Evolutionary conservation across 2,797 vertebrate genomes (phyloP).

Genomic region (Mus minutoides): DNA sequence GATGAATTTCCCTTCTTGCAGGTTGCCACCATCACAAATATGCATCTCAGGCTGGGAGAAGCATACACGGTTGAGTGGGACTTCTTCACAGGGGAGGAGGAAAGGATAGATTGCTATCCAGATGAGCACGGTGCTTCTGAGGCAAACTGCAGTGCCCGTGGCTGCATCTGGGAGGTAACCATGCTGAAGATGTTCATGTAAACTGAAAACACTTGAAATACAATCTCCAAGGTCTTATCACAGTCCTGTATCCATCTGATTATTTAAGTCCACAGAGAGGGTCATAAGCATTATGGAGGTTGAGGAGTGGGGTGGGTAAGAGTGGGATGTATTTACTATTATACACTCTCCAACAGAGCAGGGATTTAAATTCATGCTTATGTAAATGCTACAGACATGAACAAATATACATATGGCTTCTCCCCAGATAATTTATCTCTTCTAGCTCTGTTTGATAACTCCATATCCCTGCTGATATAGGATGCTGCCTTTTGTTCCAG

Average conservation of each 20-base stretch:
- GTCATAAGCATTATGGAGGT: background rate
- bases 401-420: background rate
- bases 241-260: rapidly evolving
- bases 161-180: slow-evolving; percentile 91
- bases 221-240: background rate
- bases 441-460: background rate
- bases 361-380: background rate
- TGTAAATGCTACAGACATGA: background rate
- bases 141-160: slow-evolving; percentile 86
- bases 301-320: background rate
- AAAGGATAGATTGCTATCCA: slow-evolving; percentile 90
- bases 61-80: slow-evolving; percentile 88
- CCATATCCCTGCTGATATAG: background rate
- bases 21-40: slow-evolving; percentile 84
- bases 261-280: background rate
- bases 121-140: slow-evolving; percentile 77
- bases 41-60: slow-evolving; percentile 87
- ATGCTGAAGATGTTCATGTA: rapidly evolving
- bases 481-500: slow-evolving; percentile 81
- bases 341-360: background rate
- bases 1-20: slow-evolving; percentile 77
- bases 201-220: rapidly evolving
- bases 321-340: background rate
- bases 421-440: background rate
- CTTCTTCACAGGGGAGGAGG: background rate